These are phyloP conservation scores for human (Homo sapiens) DNA, from an alignment of 2,113 vertebrate species.

Conservation along the genomic window DNA sequence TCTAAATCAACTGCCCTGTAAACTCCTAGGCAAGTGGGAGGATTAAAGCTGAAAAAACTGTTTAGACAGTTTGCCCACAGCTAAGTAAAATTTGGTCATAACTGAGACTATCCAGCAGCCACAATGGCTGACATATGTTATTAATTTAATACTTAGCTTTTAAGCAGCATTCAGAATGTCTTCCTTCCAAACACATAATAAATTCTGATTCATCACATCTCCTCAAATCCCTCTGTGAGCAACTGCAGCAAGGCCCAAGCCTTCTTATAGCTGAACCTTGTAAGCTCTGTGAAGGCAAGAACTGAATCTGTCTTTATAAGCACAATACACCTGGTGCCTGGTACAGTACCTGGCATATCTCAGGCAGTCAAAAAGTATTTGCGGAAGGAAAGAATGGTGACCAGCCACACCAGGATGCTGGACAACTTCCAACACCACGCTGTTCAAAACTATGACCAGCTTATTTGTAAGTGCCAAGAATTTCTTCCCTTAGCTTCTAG, in stretches of 20 bases:
- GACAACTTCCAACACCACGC: background rate
- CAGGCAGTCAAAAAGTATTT: background rate
- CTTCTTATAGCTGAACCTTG: background rate
- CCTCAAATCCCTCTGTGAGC: background rate
- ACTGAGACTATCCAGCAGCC: background rate
- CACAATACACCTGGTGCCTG: background rate
- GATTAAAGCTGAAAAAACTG: background rate
- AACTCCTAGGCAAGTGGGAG: background rate
- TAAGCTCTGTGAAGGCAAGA: background rate
- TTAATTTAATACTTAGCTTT: slow-evolving; percentile 30
- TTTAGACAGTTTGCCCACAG: background rate
- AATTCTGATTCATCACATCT: background rate
- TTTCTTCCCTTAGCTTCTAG: slow-evolving; percentile 1
- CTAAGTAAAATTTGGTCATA: background rate
- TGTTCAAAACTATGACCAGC: background rate
- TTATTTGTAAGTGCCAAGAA: background rate
- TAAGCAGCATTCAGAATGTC: background rate
- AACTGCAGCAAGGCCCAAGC: background rate
- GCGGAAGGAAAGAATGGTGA: background rate
- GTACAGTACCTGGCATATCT: background rate
- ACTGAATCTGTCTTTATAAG: background rate
- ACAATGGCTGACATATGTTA: background rate
- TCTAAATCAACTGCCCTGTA: background rate
- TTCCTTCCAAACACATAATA: background rate
- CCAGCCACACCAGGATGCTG: background rate